Conservation (phyloP, 2,888 invertebrate species). For the Caenorhabditis wallacei region DNA sequence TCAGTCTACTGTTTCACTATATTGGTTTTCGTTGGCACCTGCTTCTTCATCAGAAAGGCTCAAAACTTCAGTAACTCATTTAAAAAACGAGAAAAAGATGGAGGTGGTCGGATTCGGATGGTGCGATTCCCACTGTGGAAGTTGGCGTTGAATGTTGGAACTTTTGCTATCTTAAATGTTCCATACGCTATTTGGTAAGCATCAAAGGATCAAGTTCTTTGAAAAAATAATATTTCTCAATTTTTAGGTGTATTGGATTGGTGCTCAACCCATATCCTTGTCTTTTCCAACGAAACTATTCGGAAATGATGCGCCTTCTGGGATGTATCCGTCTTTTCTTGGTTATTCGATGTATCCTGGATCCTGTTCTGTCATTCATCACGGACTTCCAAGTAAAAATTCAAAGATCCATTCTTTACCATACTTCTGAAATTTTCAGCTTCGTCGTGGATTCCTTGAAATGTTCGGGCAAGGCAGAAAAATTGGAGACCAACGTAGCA, state of each 20-base stretch:
- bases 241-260: conserved; percentile 75
- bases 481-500: conserved; percentile 50
- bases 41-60: conserved; percentile 72
- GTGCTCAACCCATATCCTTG: conserved; percentile 73
- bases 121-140: conserved; percentile 81
- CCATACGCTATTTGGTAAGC: conserved; percentile 80
- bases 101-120: conserved; percentile 61
- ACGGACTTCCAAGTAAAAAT: conserved; percentile 79
- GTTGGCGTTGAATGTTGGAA: conserved; percentile 79
- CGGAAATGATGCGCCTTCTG: conserved; percentile 75
- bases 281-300: conserved; percentile 76
- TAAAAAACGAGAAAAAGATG: conserved; percentile 67
- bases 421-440: conserved; percentile 33
- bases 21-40: conserved; percentile 77
- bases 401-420: neutral
- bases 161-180: conserved; percentile 79
- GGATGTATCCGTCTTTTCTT: conserved; percentile 72
- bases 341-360: conserved; percentile 76
- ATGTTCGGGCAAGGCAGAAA: conserved; percentile 55
- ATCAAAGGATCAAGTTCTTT: neutral
- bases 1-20: conserved; percentile 76
- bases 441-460: conserved; percentile 65
- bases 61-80: conserved; percentile 76
- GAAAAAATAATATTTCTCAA: neutral
- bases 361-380: conserved; percentile 79